Base-by-base conservation (phyloP, 2,797 vertebrate genomes). In the Channa striata region DNA sequence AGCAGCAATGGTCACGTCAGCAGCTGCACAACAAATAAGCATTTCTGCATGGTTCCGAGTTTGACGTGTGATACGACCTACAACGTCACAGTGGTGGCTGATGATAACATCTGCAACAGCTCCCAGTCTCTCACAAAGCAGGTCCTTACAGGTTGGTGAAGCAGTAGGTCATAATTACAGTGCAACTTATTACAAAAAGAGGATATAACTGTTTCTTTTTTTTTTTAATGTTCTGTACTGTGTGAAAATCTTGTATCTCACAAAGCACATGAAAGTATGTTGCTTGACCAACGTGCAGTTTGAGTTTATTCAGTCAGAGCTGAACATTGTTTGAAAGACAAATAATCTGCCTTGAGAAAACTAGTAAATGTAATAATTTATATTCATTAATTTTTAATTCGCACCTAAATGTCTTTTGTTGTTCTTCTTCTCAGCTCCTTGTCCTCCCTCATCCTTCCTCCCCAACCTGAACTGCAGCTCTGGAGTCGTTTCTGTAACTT, bases 101-200 rank as follows among this genome's bases (percentile, higher is more conserved):
- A 87, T 23, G 87, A 91, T 21, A 23, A 84, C 1, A 33, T 14
- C 36, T 94, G 94, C 85, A 93, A 93, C 82, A 93, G 93, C 80
- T 90, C 92, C 60, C 6, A 11, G 34, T 94, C 92, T 69, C 61
- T 82, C 39, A 21, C 40, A 19, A 23, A 84, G 33, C 47, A 83
- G 16, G 59, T 93, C 17, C 47, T 76, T 1, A 68, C 93, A 89
- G 94, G 94, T 95, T 14, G 10, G 73, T 36, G 4, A 23, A 64
- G 34, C 53, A 20, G 13, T 23, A 25, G 43, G 11, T 51, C 19
- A 50, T 11, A 17, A 11, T 53, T 44, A 20, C 2, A 11, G 12
- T 2, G n/a, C n/a, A n/a, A n/a, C n/a, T n/a, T n/a, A n/a, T n/a
- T n/a, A n/a, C n/a, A n/a, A n/a, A n/a, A n/a, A n/a, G n/a, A n/a